Conservation (phyloP, 2,113 vertebrate species). For the Formicarius rufipectus region DNA sequence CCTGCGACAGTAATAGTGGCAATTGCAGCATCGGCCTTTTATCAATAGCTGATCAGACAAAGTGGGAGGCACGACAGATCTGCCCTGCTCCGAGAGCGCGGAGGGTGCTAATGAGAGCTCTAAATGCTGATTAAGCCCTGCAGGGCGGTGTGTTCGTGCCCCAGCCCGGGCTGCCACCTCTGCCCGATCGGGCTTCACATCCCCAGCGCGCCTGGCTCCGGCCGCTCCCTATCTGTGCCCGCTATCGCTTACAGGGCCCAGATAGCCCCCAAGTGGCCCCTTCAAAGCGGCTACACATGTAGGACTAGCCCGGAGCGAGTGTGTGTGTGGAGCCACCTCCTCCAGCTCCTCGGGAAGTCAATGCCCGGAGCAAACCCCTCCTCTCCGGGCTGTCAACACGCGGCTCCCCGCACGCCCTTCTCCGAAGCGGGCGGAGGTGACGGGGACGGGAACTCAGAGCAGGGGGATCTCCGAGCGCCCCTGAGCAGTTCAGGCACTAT, state of each 20-base stretch:
- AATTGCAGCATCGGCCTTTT: background rate
- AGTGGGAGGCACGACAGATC: background rate
- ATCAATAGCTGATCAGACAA: background rate
- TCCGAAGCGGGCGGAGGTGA: conserved; percentile 48
- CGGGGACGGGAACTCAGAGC: conserved; percentile 76
- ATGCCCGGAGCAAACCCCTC: conserved; percentile 58
- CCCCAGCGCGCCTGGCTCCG: background rate
- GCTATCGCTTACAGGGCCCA: background rate
- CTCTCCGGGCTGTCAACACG: conserved; percentile 78
- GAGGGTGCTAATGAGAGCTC: background rate
- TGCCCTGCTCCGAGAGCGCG: background rate
- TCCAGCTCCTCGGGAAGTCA: conserved; percentile 71
- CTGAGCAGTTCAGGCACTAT: conserved; percentile 73
- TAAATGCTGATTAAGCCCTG: background rate
- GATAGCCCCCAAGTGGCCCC: conserved; percentile 11
- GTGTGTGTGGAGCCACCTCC: conserved; percentile 52
- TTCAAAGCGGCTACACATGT: conserved; percentile 50
- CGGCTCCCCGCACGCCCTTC: conserved; percentile 47
- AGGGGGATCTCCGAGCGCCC: conserved; percentile 69
- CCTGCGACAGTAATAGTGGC: background rate
- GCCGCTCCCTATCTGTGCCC: background rate
- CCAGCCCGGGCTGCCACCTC: accelerated
- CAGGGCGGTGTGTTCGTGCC: background rate
- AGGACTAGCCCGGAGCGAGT: conserved; percentile 45
- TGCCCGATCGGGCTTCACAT: background rate